phyloP scores from a whole-genome alignment of 2,797 vertebrate genomes.

The Hipposideros larvatus region DNA sequence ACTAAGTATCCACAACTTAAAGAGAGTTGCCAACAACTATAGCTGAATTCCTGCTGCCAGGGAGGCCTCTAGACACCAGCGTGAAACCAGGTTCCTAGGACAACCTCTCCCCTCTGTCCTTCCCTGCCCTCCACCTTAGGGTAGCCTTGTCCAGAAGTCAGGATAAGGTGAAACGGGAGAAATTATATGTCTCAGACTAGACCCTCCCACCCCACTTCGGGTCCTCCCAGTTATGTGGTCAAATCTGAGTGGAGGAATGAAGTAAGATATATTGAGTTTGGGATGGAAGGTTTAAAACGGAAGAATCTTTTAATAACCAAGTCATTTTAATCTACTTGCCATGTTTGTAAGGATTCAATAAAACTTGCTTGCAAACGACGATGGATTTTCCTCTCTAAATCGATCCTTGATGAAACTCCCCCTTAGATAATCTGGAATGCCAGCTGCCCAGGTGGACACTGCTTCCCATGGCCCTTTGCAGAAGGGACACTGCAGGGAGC shows the following conservation, averaged over 20 bases:
- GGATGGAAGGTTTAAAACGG: neutral
- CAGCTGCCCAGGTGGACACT: neutral
- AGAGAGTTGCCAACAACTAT: fast-evolving
- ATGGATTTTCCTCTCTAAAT: neutral
- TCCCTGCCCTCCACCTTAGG: fast-evolving
- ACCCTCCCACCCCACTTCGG: neutral
- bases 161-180: neutral
- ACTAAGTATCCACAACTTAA: neutral
- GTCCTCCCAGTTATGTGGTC: neutral
- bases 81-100: neutral
- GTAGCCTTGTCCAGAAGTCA: neutral
- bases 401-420: fast-evolving
- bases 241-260: neutral
- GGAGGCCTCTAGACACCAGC: neutral
- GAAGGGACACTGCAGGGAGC: neutral
- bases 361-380: neutral
- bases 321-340: neutral
- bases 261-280: neutral
- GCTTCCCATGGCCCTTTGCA: neutral
- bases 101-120: neutral
- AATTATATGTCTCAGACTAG: neutral
- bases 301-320: neutral
- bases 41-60: neutral
- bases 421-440: fast-evolving
- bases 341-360: neutral